Base-by-base conservation (phyloP, 2,797 vertebrate genomes). In the Telmatherina bonti region DNA sequence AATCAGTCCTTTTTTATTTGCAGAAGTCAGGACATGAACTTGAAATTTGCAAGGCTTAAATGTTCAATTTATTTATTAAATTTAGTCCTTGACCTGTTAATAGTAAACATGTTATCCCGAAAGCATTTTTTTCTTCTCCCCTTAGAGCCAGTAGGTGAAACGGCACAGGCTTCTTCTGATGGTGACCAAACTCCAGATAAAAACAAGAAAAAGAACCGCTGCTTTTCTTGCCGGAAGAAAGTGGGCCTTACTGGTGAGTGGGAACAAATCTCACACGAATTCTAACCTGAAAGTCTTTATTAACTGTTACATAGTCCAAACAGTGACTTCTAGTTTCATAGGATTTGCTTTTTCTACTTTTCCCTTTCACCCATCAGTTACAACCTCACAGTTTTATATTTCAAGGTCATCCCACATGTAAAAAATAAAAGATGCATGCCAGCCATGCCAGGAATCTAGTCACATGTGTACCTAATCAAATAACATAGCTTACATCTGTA, bases 201-300 rank as follows among this genome's bases (percentile, higher is more conserved):
- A 89, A 94, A 94, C 26, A 97, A 96, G 90, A 97, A 96, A 89
- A 96, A 96, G 93, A 96, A 97, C 72, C 95, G 96, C 70, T 97
- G 96, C 90, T 96, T 96, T 85, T 94, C 93, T 54, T 97, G 96
- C 93, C 89, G 96, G 85, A 97, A 97, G 93, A 97, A 96, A 94
- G 96, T 97, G 18, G 96, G 96, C 76, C 95, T 97, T 67, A 97
- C 96, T 64, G 96, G 96, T 97, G 75, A 92, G 93, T 30, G 61
- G 29, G 66, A 0, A 54, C 56, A 7, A 36, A 31, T 72, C 76
- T 72, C 26, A 12, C 22, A 26, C 15, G 16, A 27, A 51, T 15
- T 53, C 12, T 52, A 3, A 71, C 35, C n/a, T 29, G 7, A 66
- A 16, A 67, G 36, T 30, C 70, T 15, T 26, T 69, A n/a, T 41